Conservation (phyloP, 2,113 vertebrate species). For the Lanius collurio region DNA sequence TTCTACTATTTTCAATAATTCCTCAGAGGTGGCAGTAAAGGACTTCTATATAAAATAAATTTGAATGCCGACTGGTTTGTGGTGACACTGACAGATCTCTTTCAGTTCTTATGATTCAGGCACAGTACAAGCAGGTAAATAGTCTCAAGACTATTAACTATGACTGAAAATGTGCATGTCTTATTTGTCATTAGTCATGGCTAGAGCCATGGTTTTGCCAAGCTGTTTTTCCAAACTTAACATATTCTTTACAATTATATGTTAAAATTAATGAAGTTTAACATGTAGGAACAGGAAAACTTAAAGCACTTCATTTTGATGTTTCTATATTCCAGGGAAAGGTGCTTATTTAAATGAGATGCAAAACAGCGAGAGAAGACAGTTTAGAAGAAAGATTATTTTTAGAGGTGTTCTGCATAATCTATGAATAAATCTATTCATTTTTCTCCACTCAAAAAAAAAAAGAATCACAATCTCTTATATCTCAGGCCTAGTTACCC, state of each 20-base stretch:
- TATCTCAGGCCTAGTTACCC: background rate
- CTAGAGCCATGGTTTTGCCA: background rate
- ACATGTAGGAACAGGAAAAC: background rate
- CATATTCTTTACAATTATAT: background rate
- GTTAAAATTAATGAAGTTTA: background rate
- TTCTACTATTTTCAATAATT: background rate
- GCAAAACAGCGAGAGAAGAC: background rate
- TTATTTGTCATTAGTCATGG: background rate
- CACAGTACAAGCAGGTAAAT: background rate
- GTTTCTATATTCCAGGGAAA: background rate
- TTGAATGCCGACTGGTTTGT: background rate
- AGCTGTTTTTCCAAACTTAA: background rate
- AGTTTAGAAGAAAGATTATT: conserved; percentile 10
- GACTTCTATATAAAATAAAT: background rate
- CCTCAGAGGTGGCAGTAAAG: background rate
- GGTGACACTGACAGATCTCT: background rate
- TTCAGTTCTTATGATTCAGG: background rate
- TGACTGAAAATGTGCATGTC: background rate
- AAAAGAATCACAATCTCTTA: background rate
- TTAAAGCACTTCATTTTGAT: background rate
- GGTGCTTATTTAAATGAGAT: conserved; percentile 48
- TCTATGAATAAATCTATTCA: background rate
- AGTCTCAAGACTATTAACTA: background rate
- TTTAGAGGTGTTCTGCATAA: conserved; percentile 25
- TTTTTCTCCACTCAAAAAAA: background rate